These are phyloP conservation scores for Danio kyathit DNA, from an alignment of 2,797 vertebrate species.

Conservation along the genomic window DNA sequence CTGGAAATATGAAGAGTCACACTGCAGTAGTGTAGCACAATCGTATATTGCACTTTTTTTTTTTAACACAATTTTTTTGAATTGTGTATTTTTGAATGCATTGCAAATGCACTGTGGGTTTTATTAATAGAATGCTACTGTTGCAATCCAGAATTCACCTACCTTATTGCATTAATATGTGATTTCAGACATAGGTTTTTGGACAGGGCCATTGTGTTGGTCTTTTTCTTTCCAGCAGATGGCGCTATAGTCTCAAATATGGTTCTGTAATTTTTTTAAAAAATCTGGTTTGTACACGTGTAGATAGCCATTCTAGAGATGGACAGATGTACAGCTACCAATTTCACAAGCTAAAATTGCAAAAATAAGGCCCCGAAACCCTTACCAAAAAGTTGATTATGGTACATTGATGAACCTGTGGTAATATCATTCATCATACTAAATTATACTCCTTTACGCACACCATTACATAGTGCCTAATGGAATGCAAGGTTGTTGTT, in stretches of 20 bases:
- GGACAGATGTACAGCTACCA: background rate
- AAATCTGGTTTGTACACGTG: too few species aligned
- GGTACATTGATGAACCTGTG: background rate
- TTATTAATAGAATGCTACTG: too few species aligned
- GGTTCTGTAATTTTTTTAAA: background rate
- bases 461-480: background rate
- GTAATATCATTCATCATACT: background rate
- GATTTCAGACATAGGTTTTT: background rate
- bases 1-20: too few species aligned
- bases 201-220: background rate
- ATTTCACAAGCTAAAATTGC: background rate
- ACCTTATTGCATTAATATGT: too few species aligned
- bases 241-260: slow-evolving; percentile 33
- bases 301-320: background rate
- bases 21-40: too few species aligned
- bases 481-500: background rate
- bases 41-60: too few species aligned
- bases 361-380: background rate
- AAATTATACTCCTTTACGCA: background rate
- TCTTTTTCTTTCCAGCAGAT: slow-evolving; percentile 41
- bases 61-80: too few species aligned
- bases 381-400: background rate
- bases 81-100: too few species aligned
- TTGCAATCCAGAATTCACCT: too few species aligned
- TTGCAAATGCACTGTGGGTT: too few species aligned